Base-by-base conservation (phyloP, 2,888 invertebrate genomes). In the Apamea crenata region DNA sequence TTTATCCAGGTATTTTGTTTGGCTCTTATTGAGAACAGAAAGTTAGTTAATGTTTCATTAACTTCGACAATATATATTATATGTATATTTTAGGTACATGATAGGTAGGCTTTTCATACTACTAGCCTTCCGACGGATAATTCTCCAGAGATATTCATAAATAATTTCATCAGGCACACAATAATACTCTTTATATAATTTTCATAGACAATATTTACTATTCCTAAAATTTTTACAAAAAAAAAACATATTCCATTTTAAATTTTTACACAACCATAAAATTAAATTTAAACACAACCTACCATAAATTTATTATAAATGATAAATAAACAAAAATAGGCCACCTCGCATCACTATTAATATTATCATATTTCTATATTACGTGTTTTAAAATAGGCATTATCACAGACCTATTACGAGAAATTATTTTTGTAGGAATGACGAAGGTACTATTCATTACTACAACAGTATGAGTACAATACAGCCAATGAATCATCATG, bases 401-500 rank as follows among this genome's bases (percentile, higher is more conserved):
- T 89, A 88, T 88, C 89, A 88, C 88, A 88, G 89, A 78, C 89
- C 86, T 74, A 69, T 70, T 69, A 68, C n/a, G 68, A 59, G 36
- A 44, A 69, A 59, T 36, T 69, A 40, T 14, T n/a, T 59, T 44
- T 47, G 25, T 36, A 74, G 36, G 25, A 74, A 66, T 66, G 36
- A 80, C 14, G 56, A 36, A 71, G 36, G 71, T 71, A 71, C 7
- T n/a, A 12, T 18, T 25, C 3, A 18, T 25, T 61, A 59, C 40
- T 50, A 65, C 2, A 32, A 32, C 2, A 76, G 8, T 29, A 36
- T n/a, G 32, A n/a, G 76, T n/a, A 47, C 16, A 71, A 36, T 36
- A n/a, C 18, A 36, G n/a, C 12, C 18, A 25, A 32, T 16, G 25
- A 25, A 32, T 32, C 3, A 70, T 16, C 1, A 53, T 16, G 70